phyloP scores from a whole-genome alignment of 92 coral and sea anemone genomes.

The Chrysogorgia sp. region DNA sequence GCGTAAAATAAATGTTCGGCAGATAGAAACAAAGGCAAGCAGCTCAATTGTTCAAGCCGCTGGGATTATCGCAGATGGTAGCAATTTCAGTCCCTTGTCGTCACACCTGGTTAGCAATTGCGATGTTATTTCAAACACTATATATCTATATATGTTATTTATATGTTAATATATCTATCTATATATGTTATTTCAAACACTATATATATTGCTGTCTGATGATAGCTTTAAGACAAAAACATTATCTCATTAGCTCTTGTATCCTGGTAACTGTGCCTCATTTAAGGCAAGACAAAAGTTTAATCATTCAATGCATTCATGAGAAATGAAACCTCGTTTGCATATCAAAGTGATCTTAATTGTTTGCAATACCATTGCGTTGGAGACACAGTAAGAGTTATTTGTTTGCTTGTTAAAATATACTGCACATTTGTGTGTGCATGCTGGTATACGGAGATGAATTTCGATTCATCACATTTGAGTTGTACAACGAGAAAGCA shows the following conservation, averaged over 20 bases:
- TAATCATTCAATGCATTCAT: not conserved
- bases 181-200: too few relatives aligned
- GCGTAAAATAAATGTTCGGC: too few relatives aligned
- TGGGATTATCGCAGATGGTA: too few relatives aligned
- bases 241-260: not conserved
- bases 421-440: not conserved
- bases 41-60: too few relatives aligned
- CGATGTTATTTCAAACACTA: too few relatives aligned
- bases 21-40: too few relatives aligned
- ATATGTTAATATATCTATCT: too few relatives aligned
- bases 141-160: too few relatives aligned
- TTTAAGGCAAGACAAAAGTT: not conserved
- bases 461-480: not conserved
- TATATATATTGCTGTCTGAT: too few relatives aligned
- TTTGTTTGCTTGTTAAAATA: not conserved
- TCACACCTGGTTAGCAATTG: too few relatives aligned
- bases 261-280: conserved; percentile 1
- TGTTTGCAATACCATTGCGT: conserved; percentile 4
- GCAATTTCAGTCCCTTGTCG: too few relatives aligned
- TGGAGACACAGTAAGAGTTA: not conserved
- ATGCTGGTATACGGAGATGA: not conserved
- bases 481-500: not conserved
- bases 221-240: too few relatives aligned
- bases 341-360: conserved; percentile 24
- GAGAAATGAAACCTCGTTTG: conserved; percentile 11